Conservation (phyloP, 2,797 vertebrate species). For the Malurus splendens region DNA sequence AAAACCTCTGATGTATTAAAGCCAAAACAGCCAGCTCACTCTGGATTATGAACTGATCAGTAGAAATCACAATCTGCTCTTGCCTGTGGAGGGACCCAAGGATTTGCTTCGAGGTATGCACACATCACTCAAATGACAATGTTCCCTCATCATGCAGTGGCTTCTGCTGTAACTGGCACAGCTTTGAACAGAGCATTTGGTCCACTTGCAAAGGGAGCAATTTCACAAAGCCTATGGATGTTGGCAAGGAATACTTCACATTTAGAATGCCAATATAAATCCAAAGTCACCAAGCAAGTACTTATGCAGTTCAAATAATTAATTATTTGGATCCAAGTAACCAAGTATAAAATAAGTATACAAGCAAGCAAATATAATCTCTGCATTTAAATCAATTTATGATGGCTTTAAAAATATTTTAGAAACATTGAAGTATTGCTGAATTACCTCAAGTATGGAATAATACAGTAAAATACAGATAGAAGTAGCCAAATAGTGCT, state of each 20-base stretch:
- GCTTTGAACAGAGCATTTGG: neutral
- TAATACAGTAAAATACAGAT: neutral
- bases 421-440: neutral
- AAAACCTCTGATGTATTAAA: neutral
- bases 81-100: neutral
- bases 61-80: neutral
- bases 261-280: neutral
- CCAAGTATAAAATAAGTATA: neutral
- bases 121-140: neutral
- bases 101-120: fast-evolving
- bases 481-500: neutral
- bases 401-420: neutral
- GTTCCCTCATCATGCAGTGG: neutral
- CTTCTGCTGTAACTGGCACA: neutral
- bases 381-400: neutral
- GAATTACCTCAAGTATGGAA: neutral
- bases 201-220: neutral
- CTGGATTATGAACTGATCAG: neutral
- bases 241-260: neutral
- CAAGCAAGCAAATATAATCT: neutral
- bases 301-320: neutral
- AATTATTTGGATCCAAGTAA: constrained; percentile 1
- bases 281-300: neutral
- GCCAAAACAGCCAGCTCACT: neutral
- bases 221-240: neutral